Evolutionary conservation across 2,113 vertebrate genomes (phyloP).

Genomic region (Neopipo cinnamomea): DNA sequence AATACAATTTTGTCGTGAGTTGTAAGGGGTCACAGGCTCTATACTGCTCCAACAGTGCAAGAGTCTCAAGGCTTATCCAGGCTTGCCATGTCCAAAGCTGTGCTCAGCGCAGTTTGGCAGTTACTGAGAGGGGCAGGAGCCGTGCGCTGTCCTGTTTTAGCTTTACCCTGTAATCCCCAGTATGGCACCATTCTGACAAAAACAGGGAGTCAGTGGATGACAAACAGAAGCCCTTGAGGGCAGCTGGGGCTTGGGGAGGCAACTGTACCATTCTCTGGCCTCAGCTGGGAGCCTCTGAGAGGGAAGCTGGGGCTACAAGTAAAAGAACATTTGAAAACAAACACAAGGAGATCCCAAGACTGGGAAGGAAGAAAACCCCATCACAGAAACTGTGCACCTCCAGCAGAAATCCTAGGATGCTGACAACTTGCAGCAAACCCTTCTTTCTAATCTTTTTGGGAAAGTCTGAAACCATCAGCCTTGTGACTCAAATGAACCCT

Average conservation of each 20-base stretch:
- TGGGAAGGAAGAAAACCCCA: neutral
- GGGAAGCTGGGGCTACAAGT: neutral
- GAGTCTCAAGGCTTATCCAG: neutral
- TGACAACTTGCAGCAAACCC: neutral
- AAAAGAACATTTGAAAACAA: neutral
- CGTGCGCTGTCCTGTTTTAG: neutral
- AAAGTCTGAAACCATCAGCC: neutral
- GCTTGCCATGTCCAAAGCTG: neutral
- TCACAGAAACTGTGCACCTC: accelerated
- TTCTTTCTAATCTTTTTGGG: neutral
- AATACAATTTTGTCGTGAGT: neutral
- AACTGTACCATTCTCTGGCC: neutral
- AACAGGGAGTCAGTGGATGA: neutral
- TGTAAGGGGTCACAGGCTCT: neutral
- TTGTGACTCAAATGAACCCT: neutral
- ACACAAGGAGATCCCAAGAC: neutral
- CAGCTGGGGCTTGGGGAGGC: neutral
- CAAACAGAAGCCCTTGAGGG: neutral
- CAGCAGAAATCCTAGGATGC: neutral
- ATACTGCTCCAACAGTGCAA: neutral
- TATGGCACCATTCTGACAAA: neutral
- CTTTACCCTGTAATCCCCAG: neutral
- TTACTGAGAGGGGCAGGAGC: neutral
- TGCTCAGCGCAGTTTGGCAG: neutral
- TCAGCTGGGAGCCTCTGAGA: neutral